Conservation (phyloP, 2,888 invertebrate genomes). For the Belgica antarctica region DNA sequence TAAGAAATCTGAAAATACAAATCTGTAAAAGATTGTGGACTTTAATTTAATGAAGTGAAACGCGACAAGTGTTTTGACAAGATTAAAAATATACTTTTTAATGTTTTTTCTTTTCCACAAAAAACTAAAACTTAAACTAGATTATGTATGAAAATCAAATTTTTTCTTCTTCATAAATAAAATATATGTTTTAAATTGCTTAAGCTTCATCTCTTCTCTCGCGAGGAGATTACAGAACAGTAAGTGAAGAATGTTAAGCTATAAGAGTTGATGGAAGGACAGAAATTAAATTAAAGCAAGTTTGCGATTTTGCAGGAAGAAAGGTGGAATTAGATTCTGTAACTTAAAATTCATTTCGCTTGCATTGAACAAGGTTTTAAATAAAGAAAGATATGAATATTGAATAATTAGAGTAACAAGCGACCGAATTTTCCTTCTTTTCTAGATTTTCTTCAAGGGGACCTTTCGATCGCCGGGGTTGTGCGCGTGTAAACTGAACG, state of each 20-base stretch:
- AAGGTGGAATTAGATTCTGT: not conserved
- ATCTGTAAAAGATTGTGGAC: too few relatives aligned
- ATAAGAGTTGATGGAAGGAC: not conserved
- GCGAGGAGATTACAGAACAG: not conserved
- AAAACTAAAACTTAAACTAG: not conserved
- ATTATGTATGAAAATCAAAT: not conserved
- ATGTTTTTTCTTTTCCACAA: slow-evolving; percentile 17
- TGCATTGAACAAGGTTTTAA: not conserved
- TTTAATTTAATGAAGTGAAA: too few relatives aligned
- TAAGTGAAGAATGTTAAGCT: slow-evolving; percentile 8
- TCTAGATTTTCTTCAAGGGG: not conserved
- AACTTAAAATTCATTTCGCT: too few relatives aligned
- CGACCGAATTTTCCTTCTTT: not conserved
- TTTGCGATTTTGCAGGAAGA: not conserved
- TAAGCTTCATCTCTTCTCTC: not conserved
- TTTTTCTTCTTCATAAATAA: not conserved
- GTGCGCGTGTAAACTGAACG: not conserved
- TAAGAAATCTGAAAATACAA: too few relatives aligned
- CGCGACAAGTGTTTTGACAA: too few relatives aligned
- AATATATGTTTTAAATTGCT: slow-evolving; percentile 3
- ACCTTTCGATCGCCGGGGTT: not conserved
- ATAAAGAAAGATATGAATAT: slow-evolving; percentile 11
- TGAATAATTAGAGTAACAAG: not conserved
- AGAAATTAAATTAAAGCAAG: too few relatives aligned
- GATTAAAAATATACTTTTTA: slow-evolving; percentile 22